These are phyloP conservation scores for Isichthys henryi DNA, from an alignment of 2,113 vertebrate genomes.

Conservation along the genomic window DNA sequence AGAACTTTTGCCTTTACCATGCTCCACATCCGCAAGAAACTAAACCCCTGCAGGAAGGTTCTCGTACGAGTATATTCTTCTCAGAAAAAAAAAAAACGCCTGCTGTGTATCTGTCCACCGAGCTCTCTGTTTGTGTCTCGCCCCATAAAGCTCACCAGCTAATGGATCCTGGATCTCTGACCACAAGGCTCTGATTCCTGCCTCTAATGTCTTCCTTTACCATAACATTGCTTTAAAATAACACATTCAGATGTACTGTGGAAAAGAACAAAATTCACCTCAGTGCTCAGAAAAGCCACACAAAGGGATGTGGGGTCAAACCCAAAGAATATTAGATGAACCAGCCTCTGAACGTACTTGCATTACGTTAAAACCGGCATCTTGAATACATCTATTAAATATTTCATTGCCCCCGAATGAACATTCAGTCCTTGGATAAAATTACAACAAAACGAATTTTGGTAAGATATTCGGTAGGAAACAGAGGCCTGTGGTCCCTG, in stretches of 20 bases:
- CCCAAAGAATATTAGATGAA: background rate
- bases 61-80: background rate
- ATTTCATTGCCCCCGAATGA: conserved; percentile 8
- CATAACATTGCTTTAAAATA: background rate
- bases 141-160: background rate
- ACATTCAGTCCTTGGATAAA: conserved; percentile 35
- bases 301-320: background rate
- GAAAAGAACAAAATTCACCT: background rate
- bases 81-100: background rate
- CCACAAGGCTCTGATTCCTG: background rate
- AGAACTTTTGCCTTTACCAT: background rate
- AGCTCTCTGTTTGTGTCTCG: background rate
- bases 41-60: background rate
- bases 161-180: background rate
- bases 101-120: background rate
- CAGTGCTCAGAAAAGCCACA: background rate
- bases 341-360: background rate
- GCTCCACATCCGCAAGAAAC: background rate
- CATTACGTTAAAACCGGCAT: background rate
- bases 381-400: background rate
- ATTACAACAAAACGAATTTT: conserved; percentile 29
- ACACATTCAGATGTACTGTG: background rate
- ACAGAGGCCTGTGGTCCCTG: conserved; percentile 31
- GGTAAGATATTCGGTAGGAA: conserved; percentile 32
- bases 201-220: background rate